Base-by-base conservation (phyloP, 2,888 invertebrate genomes). In the Meta bourneti region DNA sequence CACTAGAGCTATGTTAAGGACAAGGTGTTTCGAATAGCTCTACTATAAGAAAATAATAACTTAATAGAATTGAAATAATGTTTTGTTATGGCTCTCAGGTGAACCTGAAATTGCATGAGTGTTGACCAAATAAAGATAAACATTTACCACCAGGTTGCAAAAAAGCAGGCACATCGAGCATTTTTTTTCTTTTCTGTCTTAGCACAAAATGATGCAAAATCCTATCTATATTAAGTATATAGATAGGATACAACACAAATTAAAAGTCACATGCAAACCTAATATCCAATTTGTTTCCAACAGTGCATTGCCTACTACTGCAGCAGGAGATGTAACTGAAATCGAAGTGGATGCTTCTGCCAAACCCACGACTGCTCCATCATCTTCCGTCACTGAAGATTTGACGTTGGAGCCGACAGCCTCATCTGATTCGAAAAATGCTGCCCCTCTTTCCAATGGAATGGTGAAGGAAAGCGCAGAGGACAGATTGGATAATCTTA, bases 401-500 rank as follows among this genome's bases (percentile, higher is more conserved):
- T 34, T 78, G 49, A 70, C 72, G 52, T 48, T 79, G 51, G 61
- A 77, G 70, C 85, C 78, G 48, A 71, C 87, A 34, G 75, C 74
- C 6, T 48, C 92, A n/a, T 78, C 92, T 54, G 82, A 88, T 51
- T 20, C 70, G 54, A 89, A 88, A 8, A 77, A 9, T 20, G 72
- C 85, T n/a, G 77, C 81, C n/a, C 70, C 87, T 0, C n/a, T 92
- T 7, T 69, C 86, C 6, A 92, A 92, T 86, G 92, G 92, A 70
- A 77, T 34, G 7, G 71, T 83, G 2, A 92, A 91, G 51, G 86
- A 92, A 48, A 69, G 82, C 88, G 95, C 96, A 94, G 95, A 96
- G 95, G 96, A 96, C 93, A 94, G 96, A 61, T 94, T 98, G 94
- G 97, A 98, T 95, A 97, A 96, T 93, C 96, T 98, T 89, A 96